These are phyloP conservation scores for Marasmarcha lunaedactyla DNA, from an alignment of 2,888 invertebrate genomes.

Conservation along the genomic window DNA sequence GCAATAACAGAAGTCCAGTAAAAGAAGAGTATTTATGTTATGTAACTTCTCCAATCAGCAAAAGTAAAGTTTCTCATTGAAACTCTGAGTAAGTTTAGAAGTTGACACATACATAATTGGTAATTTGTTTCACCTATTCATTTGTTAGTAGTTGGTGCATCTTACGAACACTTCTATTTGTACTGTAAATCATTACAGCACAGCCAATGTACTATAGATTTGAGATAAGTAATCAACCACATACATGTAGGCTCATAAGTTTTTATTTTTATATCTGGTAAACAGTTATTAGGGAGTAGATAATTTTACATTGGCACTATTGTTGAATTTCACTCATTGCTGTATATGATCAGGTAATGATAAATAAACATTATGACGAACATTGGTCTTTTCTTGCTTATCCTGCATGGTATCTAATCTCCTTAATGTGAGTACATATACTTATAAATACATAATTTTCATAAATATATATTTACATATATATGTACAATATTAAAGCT, in stretches of 20 bases:
- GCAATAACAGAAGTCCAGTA: not conserved
- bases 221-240: constrained; percentile 5
- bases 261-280: constrained; percentile 57
- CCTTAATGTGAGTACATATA: constrained; percentile 14
- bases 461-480: too few species aligned
- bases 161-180: too few species aligned
- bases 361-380: constrained; percentile 60
- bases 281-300: too few species aligned
- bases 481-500: too few species aligned
- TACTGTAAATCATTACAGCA: too few species aligned
- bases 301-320: not conserved
- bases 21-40: not conserved
- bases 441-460: too few species aligned
- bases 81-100: too few species aligned
- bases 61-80: too few species aligned
- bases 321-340: constrained; percentile 3
- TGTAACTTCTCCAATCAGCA: too few species aligned
- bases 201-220: constrained; percentile 14
- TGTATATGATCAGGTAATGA: constrained; percentile 5
- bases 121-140: too few species aligned
- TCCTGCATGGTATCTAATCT: constrained; percentile 49
- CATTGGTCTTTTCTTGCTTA: constrained; percentile 61
- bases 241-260: constrained; percentile 31
- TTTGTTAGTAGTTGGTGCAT: too few species aligned
- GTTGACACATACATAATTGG: too few species aligned